These are phyloP conservation scores for Belonocnema kinseyi DNA, from an alignment of 1,140 invertebrate species.

Conservation along the genomic window DNA sequence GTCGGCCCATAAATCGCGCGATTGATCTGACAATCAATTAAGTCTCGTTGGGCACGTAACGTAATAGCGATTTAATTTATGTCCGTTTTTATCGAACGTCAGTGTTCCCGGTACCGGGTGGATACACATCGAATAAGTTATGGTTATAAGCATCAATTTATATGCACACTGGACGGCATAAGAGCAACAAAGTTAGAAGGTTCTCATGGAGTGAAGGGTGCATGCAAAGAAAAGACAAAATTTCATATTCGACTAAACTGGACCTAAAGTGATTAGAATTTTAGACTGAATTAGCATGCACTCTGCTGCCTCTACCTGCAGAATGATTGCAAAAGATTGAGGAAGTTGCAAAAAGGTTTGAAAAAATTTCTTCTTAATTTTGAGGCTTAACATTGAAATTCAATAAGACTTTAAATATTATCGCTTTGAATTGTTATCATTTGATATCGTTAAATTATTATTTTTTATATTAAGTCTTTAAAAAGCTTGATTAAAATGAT, in stretches of 20 bases:
- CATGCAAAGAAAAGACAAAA: not conserved
- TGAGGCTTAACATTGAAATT: too few species aligned
- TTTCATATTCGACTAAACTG: not conserved
- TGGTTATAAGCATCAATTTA: constrained; percentile 55
- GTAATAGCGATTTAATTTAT: constrained; percentile 56
- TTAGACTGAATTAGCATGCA: not conserved
- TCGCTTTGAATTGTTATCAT: too few species aligned
- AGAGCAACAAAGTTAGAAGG: constrained; percentile 56
- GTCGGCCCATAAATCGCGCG: constrained; percentile 4
- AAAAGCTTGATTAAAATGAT: too few species aligned
- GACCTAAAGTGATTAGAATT: not conserved
- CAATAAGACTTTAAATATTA: too few species aligned
- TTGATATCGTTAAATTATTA: too few species aligned
- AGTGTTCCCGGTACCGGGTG: constrained; percentile 51
- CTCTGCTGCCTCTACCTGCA: too few species aligned
- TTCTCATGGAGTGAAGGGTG: constrained; percentile 34
- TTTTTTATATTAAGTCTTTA: too few species aligned
- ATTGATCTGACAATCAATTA: constrained; percentile 47
- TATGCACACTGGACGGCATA: constrained; percentile 53
- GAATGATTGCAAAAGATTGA: too few species aligned
- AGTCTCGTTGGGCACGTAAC: constrained; percentile 46
- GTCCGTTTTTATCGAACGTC: constrained; percentile 53
- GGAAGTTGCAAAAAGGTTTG: too few species aligned
- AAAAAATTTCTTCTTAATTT: too few species aligned
- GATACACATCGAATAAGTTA: constrained; percentile 51